Evolutionary conservation across 2,797 vertebrate genomes (phyloP).

Genomic region (Syngnathus acus): DNA sequence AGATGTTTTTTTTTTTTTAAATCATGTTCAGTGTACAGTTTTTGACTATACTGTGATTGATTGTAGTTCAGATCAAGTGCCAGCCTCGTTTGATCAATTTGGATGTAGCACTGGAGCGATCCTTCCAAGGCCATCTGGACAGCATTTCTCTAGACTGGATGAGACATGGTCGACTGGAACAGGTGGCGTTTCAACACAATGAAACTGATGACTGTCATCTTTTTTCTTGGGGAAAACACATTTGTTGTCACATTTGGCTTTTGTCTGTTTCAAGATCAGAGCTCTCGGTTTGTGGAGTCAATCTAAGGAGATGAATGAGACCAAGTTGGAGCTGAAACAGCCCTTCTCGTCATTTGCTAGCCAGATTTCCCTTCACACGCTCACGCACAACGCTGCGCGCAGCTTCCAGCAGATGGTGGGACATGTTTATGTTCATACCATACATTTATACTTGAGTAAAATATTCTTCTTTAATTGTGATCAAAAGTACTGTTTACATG

Average conservation of each 20-base stretch:
- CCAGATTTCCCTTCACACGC: conserved; percentile 58
- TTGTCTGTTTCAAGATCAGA: conserved; percentile 53
- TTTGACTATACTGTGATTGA: background rate
- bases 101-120: conserved; percentile 60
- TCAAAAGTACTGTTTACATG: background rate
- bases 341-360: conserved; percentile 66
- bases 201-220: background rate
- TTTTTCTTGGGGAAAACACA: background rate
- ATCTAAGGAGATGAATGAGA: conserved; percentile 49
- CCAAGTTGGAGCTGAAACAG: conserved; percentile 60
- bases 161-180: conserved; percentile 57
- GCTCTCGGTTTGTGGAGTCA: conserved; percentile 62
- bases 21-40: background rate
- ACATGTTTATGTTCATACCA: background rate
- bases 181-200: conserved; percentile 34
- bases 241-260: background rate
- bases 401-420: conserved; percentile 67
- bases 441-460: no score
- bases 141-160: conserved; percentile 68
- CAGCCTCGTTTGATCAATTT: conserved; percentile 54
- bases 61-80: conserved; percentile 63
- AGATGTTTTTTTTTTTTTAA: background rate
- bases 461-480: no score
- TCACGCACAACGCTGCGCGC: conserved; percentile 45
- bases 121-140: conserved; percentile 38